phyloP scores from a whole-genome alignment of 1,140 invertebrate genomes.

The Capitella teleta region DNA sequence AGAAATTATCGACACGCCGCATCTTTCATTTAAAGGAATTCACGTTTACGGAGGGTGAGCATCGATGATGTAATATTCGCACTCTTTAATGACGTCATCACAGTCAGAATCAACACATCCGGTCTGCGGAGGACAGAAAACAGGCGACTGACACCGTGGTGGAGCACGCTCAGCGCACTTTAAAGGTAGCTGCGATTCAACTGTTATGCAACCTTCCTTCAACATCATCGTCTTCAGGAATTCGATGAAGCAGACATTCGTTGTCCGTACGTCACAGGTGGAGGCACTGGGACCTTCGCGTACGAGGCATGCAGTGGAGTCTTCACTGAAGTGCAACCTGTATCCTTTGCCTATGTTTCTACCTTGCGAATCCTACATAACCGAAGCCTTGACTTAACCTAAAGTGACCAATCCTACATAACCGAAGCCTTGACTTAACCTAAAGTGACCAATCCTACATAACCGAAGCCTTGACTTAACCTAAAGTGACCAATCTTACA shows the following conservation, averaged over 20 bases:
- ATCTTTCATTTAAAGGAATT: constrained; percentile 16
- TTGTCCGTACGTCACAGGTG: constrained; percentile 18
- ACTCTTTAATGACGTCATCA: too few relatives aligned
- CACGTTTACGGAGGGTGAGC: constrained; percentile 19
- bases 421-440: too few relatives aligned
- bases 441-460: too few relatives aligned
- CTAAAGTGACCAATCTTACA: too few relatives aligned
- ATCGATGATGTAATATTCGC: background rate
- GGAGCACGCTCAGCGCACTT: background rate
- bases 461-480: too few relatives aligned
- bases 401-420: too few relatives aligned
- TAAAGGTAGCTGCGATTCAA: background rate
- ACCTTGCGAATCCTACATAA: too few relatives aligned
- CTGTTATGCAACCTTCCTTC: background rate
- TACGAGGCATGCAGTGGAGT: constrained; percentile 16
- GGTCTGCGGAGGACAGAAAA: background rate
- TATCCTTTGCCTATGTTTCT: too few relatives aligned
- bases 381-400: too few relatives aligned
- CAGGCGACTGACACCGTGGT: background rate
- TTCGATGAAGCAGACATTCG: constrained; percentile 11
- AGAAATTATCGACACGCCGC: constrained; percentile 7
- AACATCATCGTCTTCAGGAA: constrained; percentile 7
- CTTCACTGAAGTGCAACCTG: constrained; percentile 21
- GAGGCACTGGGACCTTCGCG: constrained; percentile 17
- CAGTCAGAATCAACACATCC: too few relatives aligned